Evolutionary conservation across 1,140 invertebrate species (phyloP).

Genomic region (Plodia interpunctella): DNA sequence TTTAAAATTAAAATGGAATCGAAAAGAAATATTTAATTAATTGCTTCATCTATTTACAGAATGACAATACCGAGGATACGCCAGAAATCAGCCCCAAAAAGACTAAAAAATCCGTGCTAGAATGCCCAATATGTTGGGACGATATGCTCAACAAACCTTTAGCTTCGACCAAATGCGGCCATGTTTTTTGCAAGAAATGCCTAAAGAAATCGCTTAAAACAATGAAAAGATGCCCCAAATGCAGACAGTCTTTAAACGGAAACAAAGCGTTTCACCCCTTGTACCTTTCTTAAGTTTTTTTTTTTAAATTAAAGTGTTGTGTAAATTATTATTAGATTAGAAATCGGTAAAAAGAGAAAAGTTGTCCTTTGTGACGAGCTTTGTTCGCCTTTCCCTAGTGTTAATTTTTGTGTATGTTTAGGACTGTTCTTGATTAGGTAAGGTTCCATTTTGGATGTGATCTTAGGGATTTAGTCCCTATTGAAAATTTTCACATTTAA

Average conservation of each 20-base stretch:
- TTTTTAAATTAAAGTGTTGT: constrained; percentile 1
- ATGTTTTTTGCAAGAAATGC: constrained; percentile 14
- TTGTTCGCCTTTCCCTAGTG: too few species aligned
- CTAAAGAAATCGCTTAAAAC: constrained; percentile 3
- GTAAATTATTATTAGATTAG: not conserved
- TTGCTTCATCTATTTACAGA: not conserved
- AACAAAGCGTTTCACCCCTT: constrained; percentile 7
- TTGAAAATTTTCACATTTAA: too few species aligned
- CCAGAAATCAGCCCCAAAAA: not conserved
- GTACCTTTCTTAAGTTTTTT: not conserved
- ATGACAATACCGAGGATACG: not conserved
- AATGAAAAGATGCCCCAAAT: constrained; percentile 6
- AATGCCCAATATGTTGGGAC: constrained; percentile 10
- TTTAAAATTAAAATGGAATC: too few species aligned
- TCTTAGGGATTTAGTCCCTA: too few species aligned
- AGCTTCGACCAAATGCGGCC: constrained; percentile 10
- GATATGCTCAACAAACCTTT: not conserved
- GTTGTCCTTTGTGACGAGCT: too few species aligned
- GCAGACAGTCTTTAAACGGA: not conserved
- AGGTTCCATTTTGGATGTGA: too few species aligned
- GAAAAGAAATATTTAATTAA: too few species aligned
- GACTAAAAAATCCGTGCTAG: not conserved
- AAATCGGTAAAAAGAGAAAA: too few species aligned
- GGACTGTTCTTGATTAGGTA: too few species aligned
- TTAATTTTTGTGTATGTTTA: too few species aligned